Evolutionary conservation across 2,113 vertebrate genomes (phyloP).

Genomic region (Corythornis madagascariensis): DNA sequence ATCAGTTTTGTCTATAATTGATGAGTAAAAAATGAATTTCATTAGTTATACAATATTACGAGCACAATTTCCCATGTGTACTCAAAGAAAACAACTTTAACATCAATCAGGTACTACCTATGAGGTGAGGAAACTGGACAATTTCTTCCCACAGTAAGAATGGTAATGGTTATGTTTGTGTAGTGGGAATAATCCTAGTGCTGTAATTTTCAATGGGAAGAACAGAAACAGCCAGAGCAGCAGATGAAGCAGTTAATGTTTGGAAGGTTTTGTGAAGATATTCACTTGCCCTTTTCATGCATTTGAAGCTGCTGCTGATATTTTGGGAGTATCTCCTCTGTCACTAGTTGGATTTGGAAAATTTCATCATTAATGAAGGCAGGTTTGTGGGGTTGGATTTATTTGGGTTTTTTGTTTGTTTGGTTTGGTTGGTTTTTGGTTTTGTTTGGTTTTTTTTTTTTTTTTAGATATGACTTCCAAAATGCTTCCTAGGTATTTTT

Average conservation of each 20-base stretch:
- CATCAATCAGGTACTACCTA: not conserved
- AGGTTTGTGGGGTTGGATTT: not conserved
- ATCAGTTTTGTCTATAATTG: not conserved
- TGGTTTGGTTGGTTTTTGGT: not conserved
- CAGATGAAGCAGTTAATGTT: not conserved
- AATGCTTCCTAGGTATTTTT: not conserved
- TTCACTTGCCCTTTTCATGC: not conserved
- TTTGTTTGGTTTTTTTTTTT: not conserved
- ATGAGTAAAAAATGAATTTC: conserved; percentile 18
- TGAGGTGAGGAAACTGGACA: not conserved
- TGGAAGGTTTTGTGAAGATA: not conserved
- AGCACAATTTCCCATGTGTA: not conserved
- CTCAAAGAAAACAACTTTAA: not conserved
- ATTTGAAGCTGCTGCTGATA: not conserved
- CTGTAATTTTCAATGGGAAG: not conserved
- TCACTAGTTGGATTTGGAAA: not conserved
- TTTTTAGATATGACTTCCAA: not conserved
- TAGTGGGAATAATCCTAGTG: not conserved
- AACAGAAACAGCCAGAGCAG: conserved; percentile 6
- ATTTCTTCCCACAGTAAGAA: not conserved
- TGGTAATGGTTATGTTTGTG: not conserved
- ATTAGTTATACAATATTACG: not conserved
- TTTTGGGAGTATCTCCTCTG: not conserved
- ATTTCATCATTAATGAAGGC: not conserved
- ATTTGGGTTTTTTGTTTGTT: no score